Evolutionary conservation across 2,888 invertebrate species (phyloP), one percentile per base, ranked within the genome.

Genomic region (Nomada ferruginata): DNA sequence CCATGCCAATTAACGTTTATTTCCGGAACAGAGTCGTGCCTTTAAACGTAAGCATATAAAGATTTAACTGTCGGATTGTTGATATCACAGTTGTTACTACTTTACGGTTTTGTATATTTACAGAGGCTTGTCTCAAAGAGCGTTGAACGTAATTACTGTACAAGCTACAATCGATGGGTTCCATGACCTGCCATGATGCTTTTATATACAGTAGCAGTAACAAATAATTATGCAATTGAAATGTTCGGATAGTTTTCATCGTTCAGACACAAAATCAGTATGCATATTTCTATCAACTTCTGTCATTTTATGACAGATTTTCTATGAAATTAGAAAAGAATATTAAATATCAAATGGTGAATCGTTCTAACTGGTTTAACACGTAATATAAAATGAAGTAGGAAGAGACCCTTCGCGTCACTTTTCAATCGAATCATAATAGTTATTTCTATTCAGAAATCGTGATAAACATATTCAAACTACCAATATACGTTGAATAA

Each of bases 41-140:
- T n/a, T 2, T 26, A 29, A 52, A 68, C 59, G 65, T 76, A 76
- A 70, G 55, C 77, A 52, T 18, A 65, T 71, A 50, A 74, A 70
- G 47, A 52, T 44, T 20, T 55, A 65, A 69, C 66, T 57, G 74
- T 10, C 26, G 71, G 68, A 53, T 77, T 68, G 74, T 76, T 81
- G 74, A 68, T 68, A 59, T 68, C 59, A 59, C 74, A 68, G 55
- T 83, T 75, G 73, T 74, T 71, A 66, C 52, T 42, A 52, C 57
- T 11, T 15, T 23, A 50, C 68, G 26, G 69, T 59, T 20, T 64
- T 23, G 65, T 60, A 9, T 80, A 65, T 80, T 80, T 82, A 76
- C 66, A 60, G 53, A 61, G 50, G 44, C 63, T 60, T 36, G 61
- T 71, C 71, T 77, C 55, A 63, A 71, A 71, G 36, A 53, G n/a